Conservation (phyloP, 2,113 vertebrate species). For the Pao palembangensis region DNA sequence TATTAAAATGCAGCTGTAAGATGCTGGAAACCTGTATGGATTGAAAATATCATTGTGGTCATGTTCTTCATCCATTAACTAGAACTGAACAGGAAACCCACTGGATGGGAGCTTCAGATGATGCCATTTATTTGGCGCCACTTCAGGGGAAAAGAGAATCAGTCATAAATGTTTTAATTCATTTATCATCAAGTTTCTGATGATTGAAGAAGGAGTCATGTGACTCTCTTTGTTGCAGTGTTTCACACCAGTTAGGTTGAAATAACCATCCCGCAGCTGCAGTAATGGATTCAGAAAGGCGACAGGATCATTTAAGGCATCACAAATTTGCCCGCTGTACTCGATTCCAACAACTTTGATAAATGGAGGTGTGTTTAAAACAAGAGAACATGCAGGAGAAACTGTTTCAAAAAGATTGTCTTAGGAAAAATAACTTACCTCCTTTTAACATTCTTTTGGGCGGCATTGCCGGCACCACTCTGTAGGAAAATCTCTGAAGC, state of each 20-base stretch:
- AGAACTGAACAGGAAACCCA: too few relatives aligned
- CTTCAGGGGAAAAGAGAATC: too few relatives aligned
- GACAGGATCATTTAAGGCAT: constrained; percentile 30
- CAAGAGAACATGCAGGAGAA: constrained; percentile 2
- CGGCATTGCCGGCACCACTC: constrained; percentile 89
- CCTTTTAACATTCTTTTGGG: constrained; percentile 92
- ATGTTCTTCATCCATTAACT: too few relatives aligned
- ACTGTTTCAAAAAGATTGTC: background rate
- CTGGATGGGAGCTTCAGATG: too few relatives aligned
- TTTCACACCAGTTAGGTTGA: background rate
- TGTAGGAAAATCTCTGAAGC: constrained; percentile 90
- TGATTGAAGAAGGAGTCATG: background rate
- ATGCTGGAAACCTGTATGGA: too few relatives aligned
- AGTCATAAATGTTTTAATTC: too few relatives aligned
- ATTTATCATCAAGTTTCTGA: too few relatives aligned
- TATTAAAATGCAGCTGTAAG: too few relatives aligned
- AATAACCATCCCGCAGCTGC: constrained; percentile 18
- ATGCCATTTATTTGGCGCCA: too few relatives aligned
- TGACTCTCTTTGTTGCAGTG: background rate
- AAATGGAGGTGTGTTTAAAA: constrained; percentile 13
- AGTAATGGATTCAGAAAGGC: constrained; percentile 23
- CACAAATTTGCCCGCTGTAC: constrained; percentile 9
- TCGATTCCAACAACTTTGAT: constrained; percentile 18
- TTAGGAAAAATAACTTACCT: constrained; percentile 72
- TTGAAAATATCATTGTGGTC: too few relatives aligned